Evolutionary conservation across 2,113 vertebrate species (phyloP).

Genomic region (Menidia beryllina): DNA sequence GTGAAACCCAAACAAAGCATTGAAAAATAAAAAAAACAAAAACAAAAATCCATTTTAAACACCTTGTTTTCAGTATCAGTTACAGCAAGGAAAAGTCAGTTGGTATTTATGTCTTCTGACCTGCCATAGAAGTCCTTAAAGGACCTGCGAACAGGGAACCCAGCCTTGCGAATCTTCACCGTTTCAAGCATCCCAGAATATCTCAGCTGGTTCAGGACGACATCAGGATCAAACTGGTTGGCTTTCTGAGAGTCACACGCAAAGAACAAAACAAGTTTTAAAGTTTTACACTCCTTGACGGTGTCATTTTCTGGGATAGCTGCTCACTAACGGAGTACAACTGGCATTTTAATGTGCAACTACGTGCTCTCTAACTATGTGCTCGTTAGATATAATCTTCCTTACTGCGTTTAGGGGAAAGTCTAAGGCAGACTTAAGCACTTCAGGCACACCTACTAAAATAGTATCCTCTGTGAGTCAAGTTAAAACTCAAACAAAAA

Average conservation of each 20-base stretch:
- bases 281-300: neutral
- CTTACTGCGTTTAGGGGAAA: slow-evolving; percentile 5
- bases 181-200: slow-evolving; percentile 96
- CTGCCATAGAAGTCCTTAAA: slow-evolving; percentile 88
- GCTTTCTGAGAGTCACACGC: slow-evolving; percentile 78
- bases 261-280: slow-evolving; percentile 9
- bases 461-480: slow-evolving; percentile 42
- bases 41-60: neutral
- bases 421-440: slow-evolving; percentile 14
- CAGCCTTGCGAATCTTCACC: slow-evolving; percentile 91
- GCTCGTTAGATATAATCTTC: neutral
- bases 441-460: slow-evolving; percentile 44
- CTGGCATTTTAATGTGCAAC: slow-evolving; percentile 5
- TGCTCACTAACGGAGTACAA: neutral
- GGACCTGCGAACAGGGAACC: slow-evolving; percentile 88
- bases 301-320: slow-evolving; percentile 4
- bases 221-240: slow-evolving; percentile 85
- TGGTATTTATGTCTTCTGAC: slow-evolving; percentile 59
- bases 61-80: neutral
- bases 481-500: slow-evolving; percentile 53
- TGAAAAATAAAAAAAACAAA: neutral
- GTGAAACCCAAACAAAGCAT: neutral
- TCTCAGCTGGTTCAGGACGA: slow-evolving; percentile 90
- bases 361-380: slow-evolving; percentile 4
- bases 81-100: neutral